A percentile compares a stretch with the other conserved stretches of the same genome.
Evolutionary conservation across 35 echinoderm and acorn worm species (phyloP).

Genomic region (Antedon bifida): DNA sequence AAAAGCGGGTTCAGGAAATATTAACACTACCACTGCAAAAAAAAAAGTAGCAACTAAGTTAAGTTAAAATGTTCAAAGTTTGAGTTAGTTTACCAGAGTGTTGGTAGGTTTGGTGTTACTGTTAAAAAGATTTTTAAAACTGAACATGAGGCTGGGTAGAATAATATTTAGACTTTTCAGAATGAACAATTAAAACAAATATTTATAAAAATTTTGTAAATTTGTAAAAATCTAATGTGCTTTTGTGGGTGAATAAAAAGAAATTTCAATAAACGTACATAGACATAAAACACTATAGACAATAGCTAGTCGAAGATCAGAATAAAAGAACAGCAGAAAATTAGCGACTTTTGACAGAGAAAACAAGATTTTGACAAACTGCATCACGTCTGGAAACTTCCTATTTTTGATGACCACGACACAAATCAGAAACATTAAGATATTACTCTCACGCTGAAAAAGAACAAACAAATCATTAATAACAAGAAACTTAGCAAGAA

Average conservation of each 20-base stretch:
- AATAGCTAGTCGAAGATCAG: conserved; percentile 45
- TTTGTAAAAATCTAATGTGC: no score
- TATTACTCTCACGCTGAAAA: conserved; percentile 75
- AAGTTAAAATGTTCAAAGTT: no score
- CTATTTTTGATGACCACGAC: conserved; percentile 71
- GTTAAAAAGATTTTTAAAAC: no score
- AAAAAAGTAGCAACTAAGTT: not conserved
- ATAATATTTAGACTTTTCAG: no score
- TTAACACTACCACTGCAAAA: conserved; percentile 51
- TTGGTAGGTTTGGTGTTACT: no score
- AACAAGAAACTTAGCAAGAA: not conserved
- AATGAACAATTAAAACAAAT: no score
- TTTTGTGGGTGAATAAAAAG: no score
- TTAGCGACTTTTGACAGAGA: conserved; percentile 78
- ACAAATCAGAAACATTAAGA: conserved; percentile 68
- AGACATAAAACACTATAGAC: conserved; percentile 38
- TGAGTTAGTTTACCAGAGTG: no score
- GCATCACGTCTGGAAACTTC: conserved; percentile 32
- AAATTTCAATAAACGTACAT: conserved; percentile 22
- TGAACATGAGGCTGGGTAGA: no score
- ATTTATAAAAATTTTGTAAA: no score
- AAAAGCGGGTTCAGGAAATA: conserved; percentile 82
- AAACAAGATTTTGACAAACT: conserved; percentile 46
- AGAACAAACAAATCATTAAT: not conserved
- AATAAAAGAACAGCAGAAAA: conserved; percentile 42